Base-by-base conservation (phyloP, 2,113 vertebrate species). In the Esox niger region DNA sequence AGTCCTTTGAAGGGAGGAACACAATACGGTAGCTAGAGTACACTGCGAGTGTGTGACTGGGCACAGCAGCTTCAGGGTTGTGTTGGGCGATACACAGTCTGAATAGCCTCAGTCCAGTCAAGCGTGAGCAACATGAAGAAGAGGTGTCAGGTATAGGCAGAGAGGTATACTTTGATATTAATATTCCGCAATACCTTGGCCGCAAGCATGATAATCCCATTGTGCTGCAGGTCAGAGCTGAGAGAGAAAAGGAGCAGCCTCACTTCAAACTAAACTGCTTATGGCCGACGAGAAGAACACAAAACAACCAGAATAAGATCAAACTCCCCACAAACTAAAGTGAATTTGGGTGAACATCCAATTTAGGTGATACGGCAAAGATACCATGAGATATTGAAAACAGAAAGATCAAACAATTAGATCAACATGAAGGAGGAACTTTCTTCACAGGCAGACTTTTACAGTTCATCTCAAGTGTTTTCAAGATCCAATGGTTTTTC, bases 171-270 rank as follows among this genome's bases (percentile, higher is more conserved):
- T 77, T 86, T 85, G 75, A 84, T 84, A 87, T 83, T 77, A 81
- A 75, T 85, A 84, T 88, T 88, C 78, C 82, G 79, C 82, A 78
- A 68, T 49, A 65, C 49, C 79, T 68, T 85, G 64, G 76, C 79
- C 73, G 75, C 63, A 75, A 88, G 83, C 77, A 70, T 77, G 81
- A 89, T 86, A 88, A 87, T 88, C 70, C 80, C 73, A 85, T 87
- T 82, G 81, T 73, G 73, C 81, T 77, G 69, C 65, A 64, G 82
- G 83, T 85, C 83, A 84, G 82, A 79, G 81, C 69, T 59, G 77
- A 71, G 67, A 57, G 29, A 21, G 68, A 29, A 23, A 57, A 78
- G 77, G 74, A 81, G 72, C 73, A 70, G 69, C 73, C 72, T 80
- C 75, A 73, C 80, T 84, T 86, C 74, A 81, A 79, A 83, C 87